These are phyloP conservation scores for Thaumatotibia leucotreta DNA, from an alignment of 1,140 invertebrate species.

Conservation along the genomic window DNA sequence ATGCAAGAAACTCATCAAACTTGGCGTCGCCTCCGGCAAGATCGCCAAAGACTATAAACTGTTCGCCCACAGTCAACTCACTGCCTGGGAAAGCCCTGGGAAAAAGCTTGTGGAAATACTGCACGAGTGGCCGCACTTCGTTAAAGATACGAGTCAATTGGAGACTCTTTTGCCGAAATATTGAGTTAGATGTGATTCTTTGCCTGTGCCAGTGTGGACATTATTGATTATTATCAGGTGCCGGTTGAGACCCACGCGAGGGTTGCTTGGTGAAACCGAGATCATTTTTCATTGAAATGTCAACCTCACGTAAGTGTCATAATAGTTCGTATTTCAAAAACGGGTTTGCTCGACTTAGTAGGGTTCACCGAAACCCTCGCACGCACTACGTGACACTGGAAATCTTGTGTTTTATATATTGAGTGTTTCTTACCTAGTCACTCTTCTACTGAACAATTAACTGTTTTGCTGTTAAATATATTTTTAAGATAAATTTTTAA, in stretches of 20 bases:
- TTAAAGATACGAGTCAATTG: constrained; percentile 36
- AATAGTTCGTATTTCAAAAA: no score
- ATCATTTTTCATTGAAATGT: no score
- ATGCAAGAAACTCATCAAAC: constrained; percentile 74
- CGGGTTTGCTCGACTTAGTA: no score
- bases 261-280: no score
- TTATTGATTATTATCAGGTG: neutral
- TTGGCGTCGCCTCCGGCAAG: constrained; percentile 75
- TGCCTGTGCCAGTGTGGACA: neutral
- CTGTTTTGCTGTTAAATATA: no score
- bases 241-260: neutral
- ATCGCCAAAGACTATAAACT: constrained; percentile 78
- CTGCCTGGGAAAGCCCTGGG: constrained; percentile 80
- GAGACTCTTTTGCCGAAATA: constrained; percentile 34
- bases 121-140: constrained; percentile 79
- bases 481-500: no score
- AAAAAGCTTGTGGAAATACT: constrained; percentile 77
- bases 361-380: no score
- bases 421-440: neutral
- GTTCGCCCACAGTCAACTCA: constrained; percentile 79
- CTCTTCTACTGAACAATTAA: neutral
- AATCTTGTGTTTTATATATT: no score
- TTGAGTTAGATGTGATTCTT: neutral
- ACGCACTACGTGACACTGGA: no score
- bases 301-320: no score